phyloP scores from a whole-genome alignment of 2,113 vertebrate species.

The Electrona antarctica region DNA sequence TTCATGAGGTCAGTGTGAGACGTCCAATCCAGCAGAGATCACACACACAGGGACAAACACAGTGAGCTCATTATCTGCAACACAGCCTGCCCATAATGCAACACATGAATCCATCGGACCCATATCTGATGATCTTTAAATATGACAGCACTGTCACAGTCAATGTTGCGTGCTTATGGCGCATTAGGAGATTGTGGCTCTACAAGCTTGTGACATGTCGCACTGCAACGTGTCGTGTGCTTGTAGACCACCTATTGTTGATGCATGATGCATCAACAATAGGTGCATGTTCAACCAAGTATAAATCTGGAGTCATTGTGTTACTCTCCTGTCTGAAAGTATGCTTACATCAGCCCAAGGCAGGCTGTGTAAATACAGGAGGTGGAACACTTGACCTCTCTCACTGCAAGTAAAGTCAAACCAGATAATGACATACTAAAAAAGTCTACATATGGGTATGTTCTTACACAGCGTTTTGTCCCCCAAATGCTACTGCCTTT shows the following conservation, averaged over 20 bases:
- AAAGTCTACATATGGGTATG: not conserved
- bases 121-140: not conserved
- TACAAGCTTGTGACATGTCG: too few relatives aligned
- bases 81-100: not conserved
- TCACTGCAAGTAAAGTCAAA: conserved; percentile 24
- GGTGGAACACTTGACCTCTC: not conserved
- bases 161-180: too few relatives aligned
- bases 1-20: conserved; percentile 20
- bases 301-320: not conserved
- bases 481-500: too few relatives aligned
- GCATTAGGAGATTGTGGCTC: too few relatives aligned
- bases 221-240: too few relatives aligned
- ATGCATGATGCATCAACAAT: too few relatives aligned
- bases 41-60: not conserved
- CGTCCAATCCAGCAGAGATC: conserved; percentile 1
- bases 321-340: conserved; percentile 19
- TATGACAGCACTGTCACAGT: not conserved
- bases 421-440: conserved; percentile 13
- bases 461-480: too few relatives aligned
- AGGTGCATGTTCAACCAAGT: not conserved
- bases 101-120: not conserved
- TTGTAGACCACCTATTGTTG: too few relatives aligned
- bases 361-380: conserved; percentile 10
- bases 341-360: not conserved
- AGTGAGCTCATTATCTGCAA: not conserved